phyloP scores from a whole-genome alignment of 2,113 vertebrate species.

The Sphyrna mokarran region DNA sequence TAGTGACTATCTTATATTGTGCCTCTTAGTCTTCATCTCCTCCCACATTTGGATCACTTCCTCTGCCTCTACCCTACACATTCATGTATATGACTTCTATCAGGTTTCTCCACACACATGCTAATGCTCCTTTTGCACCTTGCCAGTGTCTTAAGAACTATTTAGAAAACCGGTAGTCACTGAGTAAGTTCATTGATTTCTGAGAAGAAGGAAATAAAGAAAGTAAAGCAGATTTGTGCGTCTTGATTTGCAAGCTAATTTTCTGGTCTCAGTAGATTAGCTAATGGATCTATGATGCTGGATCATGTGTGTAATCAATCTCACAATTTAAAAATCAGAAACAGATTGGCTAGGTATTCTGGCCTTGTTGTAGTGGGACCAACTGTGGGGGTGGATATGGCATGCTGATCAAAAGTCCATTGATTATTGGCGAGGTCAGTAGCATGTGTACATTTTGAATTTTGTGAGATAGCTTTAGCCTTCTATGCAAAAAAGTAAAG shows the following conservation, averaged over 20 bases:
- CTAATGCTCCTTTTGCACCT: background rate
- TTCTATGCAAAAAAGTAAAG: background rate
- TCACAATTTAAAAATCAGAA: background rate
- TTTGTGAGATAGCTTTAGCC: too few species aligned
- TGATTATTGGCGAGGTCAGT: too few species aligned
- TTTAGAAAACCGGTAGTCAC: background rate
- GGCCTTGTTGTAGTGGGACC: too few species aligned
- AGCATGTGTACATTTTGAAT: too few species aligned
- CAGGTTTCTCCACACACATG: background rate
- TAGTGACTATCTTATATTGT: too few species aligned
- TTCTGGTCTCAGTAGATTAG: background rate
- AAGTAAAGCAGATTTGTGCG: background rate
- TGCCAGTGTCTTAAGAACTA: background rate
- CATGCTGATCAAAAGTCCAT: too few species aligned
- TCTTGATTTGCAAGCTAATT: background rate
- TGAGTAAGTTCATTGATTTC: background rate
- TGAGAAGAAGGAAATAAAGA: background rate
- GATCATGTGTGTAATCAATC: background rate
- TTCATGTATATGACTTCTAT: too few species aligned
- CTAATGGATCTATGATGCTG: background rate
- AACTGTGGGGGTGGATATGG: too few species aligned
- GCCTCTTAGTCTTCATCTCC: too few species aligned
- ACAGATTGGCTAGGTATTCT: background rate
- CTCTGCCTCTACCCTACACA: too few species aligned
- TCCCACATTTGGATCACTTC: too few species aligned